These are phyloP conservation scores for Muraenolepis orangiensis DNA, from an alignment of 2,797 vertebrate species.

Conservation along the genomic window DNA sequence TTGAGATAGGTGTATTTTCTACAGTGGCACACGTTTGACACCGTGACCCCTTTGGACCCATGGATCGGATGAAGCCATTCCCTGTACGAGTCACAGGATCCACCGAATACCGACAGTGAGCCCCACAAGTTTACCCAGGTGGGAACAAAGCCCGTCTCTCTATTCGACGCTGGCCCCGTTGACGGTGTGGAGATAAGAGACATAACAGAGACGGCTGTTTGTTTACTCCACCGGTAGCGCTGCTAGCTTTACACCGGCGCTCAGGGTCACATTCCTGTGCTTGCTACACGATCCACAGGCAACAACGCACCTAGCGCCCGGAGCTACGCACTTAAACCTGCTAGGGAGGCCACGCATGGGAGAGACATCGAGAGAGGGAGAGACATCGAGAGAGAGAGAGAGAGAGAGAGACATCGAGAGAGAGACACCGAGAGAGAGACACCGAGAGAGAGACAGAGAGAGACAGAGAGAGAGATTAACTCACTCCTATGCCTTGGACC, in stretches of 20 bases:
- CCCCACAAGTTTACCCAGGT: conserved; percentile 15
- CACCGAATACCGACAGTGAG: not conserved
- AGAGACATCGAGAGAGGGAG: not conserved
- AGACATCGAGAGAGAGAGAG: not conserved
- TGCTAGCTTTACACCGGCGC: conserved; percentile 20
- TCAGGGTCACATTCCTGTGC: conserved; percentile 34
- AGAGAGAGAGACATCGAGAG: not conserved
- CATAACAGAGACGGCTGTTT: conserved; percentile 7
- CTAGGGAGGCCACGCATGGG: not conserved
- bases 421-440: too few relatives aligned
- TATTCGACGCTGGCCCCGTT: conserved; percentile 3
- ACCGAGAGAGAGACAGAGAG: not conserved
- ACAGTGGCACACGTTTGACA: too few relatives aligned
- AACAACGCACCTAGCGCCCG: not conserved
- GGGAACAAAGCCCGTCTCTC: conserved; percentile 9
- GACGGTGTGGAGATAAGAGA: conserved; percentile 20
- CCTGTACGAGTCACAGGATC: not conserved
- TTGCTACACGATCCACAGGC: conserved; percentile 20
- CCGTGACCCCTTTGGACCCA: too few relatives aligned
- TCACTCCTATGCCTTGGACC: not conserved
- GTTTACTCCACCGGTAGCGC: conserved; percentile 15
- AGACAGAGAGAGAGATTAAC: not conserved
- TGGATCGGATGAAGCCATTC: not conserved
- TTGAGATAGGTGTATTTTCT: too few relatives aligned
- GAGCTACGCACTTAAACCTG: conserved; percentile 15